These are phyloP conservation scores for Araneus ventricosus DNA, from an alignment of 1,140 invertebrate species.

Conservation along the genomic window DNA sequence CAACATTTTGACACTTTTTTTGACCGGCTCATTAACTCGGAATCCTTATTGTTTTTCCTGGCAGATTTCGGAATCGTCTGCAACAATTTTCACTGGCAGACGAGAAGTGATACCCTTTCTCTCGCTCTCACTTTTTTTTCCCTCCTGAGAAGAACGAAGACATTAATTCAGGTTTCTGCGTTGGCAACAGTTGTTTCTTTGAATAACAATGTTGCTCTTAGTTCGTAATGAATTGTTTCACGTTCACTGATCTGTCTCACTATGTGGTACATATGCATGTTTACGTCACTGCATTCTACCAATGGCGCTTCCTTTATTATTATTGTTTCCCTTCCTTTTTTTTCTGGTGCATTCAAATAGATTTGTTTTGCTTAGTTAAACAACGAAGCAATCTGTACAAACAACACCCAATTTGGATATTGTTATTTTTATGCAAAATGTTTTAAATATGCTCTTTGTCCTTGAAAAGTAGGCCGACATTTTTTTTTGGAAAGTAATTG, in stretches of 20 bases:
- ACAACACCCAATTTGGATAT: not conserved
- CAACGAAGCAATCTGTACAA: not conserved
- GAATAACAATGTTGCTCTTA: conserved; percentile 34
- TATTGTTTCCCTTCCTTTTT: not conserved
- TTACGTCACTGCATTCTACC: conserved; percentile 24
- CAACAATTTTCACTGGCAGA: conserved; percentile 13
- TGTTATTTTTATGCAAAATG: not conserved
- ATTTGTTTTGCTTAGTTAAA: conserved; percentile 10
- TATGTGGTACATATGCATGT: conserved; percentile 21
- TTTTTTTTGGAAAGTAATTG: not conserved
- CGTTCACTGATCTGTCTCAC: conserved; percentile 27
- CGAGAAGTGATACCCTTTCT: conserved; percentile 14
- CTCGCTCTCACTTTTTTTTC: not conserved
- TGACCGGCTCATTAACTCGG: conserved; percentile 10
- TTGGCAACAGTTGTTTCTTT: conserved; percentile 40
- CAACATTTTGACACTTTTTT: not conserved
- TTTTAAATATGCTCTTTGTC: not conserved
- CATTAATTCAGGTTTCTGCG: conserved; percentile 29
- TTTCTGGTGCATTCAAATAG: not conserved
- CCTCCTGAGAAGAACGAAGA: not conserved
- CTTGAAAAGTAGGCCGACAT: not conserved
- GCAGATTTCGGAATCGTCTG: conserved; percentile 10
- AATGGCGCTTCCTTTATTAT: not conserved
- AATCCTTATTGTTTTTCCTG: not conserved
- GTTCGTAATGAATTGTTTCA: conserved; percentile 17